A percentile compares a stretch with the other conserved stretches of the same genome.
Conservation (phyloP, 2,888 invertebrate genomes). For the Torymus auratus region DNA sequence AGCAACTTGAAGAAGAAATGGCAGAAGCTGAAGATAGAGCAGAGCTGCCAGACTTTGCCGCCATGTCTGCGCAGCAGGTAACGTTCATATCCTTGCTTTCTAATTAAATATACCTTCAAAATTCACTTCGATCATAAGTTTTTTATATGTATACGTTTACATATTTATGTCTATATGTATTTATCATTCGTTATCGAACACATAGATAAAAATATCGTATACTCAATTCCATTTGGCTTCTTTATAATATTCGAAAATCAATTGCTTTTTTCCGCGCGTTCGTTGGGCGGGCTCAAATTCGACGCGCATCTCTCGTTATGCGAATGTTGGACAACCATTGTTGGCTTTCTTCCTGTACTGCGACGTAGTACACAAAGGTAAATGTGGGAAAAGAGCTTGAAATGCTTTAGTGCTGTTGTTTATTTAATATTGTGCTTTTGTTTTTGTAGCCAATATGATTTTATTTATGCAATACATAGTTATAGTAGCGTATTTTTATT, state of each 20-base stretch:
- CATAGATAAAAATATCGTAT: slow-evolving; percentile 7
- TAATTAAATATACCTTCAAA: neutral
- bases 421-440: slow-evolving; percentile 19
- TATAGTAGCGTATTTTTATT: slow-evolving; percentile 11
- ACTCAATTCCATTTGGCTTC: slow-evolving; percentile 30
- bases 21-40: slow-evolving; percentile 76
- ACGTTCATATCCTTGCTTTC: slow-evolving; percentile 43
- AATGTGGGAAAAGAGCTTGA: slow-evolving; percentile 51
- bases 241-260: slow-evolving; percentile 44
- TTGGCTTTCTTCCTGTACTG: slow-evolving; percentile 32
- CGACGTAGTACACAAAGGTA: slow-evolving; percentile 65
- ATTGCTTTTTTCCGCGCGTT: slow-evolving; percentile 50
- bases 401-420: slow-evolving; percentile 23
- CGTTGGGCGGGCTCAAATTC: slow-evolving; percentile 42
- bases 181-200: neutral
- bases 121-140: neutral
- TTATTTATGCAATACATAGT: neutral
- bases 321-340: slow-evolving; percentile 39
- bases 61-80: slow-evolving; percentile 77
- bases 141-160: slow-evolving; percentile 1
- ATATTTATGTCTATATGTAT: slow-evolving; percentile 5
- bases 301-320: neutral
- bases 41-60: slow-evolving; percentile 76
- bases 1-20: slow-evolving; percentile 77
- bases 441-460: neutral